Conservation (phyloP, 2,113 vertebrate species). For the Malurus elegans region DNA sequence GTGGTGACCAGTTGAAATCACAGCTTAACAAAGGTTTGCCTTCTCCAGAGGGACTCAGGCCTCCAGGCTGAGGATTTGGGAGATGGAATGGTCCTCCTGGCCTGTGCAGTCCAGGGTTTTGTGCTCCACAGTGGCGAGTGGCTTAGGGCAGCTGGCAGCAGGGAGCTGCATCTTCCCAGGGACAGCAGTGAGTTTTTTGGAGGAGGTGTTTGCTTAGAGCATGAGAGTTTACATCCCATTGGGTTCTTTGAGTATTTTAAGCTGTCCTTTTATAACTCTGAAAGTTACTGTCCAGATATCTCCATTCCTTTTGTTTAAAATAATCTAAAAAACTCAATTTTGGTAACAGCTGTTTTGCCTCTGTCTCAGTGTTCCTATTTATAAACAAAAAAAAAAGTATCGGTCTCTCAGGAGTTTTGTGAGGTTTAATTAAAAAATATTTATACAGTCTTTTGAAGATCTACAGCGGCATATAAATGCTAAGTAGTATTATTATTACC, state of each 20-base stretch:
- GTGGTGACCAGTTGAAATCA: not conserved
- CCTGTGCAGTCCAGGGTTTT: not conserved
- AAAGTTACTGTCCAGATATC: not conserved
- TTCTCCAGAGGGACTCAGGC: not conserved
- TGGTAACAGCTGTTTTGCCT: not conserved
- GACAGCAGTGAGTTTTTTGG: not conserved
- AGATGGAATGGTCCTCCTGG: not conserved
- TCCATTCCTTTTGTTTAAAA: not conserved
- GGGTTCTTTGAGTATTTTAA: not conserved
- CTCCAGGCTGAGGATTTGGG: not conserved
- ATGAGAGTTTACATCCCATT: not conserved
- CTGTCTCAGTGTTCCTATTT: not conserved
- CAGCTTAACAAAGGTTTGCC: not conserved
- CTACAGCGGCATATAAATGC: not conserved
- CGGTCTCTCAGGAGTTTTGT: not conserved
- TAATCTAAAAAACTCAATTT: not conserved
- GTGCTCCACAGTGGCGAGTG: rapidly evolving
- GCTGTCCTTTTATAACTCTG: not conserved
- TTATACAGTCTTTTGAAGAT: slow-evolving; percentile 21
- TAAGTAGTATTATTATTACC: not conserved
- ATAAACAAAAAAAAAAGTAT: not conserved
- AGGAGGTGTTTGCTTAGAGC: not conserved
- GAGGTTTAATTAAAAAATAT: slow-evolving; percentile 17
- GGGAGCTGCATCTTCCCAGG: not conserved
- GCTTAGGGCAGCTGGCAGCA: not conserved